phyloP scores from a whole-genome alignment of 2,888 invertebrate species.

The Pristionchus mayeri region DNA sequence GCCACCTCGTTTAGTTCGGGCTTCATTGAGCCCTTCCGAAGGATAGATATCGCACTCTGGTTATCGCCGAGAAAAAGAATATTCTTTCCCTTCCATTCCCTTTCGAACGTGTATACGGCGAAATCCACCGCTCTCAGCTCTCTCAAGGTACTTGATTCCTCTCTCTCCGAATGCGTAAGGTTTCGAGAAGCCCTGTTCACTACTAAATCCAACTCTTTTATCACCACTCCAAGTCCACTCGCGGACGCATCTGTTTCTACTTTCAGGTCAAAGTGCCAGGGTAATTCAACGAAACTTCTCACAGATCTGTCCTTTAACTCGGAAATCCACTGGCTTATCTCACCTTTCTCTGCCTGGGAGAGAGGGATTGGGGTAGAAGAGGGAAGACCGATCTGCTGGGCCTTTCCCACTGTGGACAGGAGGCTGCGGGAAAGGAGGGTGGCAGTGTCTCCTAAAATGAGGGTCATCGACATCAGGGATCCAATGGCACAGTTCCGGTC shows the following conservation, averaged over 20 bases:
- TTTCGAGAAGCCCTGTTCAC: background rate
- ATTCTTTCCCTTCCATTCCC: background rate
- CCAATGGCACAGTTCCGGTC: background rate
- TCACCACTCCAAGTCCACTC: background rate
- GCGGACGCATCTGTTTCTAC: conserved; percentile 6
- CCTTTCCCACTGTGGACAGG: too few relatives aligned
- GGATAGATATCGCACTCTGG: background rate
- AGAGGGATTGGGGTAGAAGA: background rate
- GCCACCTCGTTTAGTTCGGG: background rate
- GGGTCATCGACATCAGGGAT: background rate
- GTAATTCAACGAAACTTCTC: too few relatives aligned
- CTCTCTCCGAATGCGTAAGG: background rate
- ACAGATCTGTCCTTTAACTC: too few relatives aligned
- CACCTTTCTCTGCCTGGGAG: too few relatives aligned
- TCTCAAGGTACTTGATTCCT: background rate
- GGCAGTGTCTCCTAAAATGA: too few relatives aligned
- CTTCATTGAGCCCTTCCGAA: conserved; percentile 5
- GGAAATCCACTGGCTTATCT: too few relatives aligned
- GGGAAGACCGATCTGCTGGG: too few relatives aligned
- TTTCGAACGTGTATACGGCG: background rate
- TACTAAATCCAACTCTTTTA: background rate
- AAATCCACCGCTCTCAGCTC: background rate
- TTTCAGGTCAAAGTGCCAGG: too few relatives aligned
- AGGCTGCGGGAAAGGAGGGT: too few relatives aligned
- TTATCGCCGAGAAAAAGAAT: background rate